Evolutionary conservation across 37 sponge, comb jelly and placozoan genomes (phyloP).

Genomic region (Ianthella basta): DNA sequence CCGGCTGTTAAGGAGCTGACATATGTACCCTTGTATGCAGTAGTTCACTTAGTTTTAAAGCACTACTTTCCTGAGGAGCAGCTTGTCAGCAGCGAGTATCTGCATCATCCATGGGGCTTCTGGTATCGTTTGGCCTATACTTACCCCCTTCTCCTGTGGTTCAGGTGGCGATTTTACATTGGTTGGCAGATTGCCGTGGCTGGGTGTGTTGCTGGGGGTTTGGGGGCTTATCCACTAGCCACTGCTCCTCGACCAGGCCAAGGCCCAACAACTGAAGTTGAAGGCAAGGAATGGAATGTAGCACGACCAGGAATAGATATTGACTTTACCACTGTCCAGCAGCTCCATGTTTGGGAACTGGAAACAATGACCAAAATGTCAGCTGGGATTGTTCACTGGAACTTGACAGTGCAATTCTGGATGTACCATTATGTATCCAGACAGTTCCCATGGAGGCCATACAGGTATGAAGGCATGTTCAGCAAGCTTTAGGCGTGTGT

Average conservation of each 20-base stretch:
- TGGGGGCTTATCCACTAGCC: slow-evolving; percentile 61
- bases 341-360: slow-evolving; percentile 48
- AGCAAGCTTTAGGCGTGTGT: too few relatives aligned
- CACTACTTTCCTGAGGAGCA: slow-evolving; percentile 51
- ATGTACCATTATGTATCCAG: slow-evolving; percentile 51
- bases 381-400: slow-evolving; percentile 62
- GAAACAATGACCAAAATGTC: slow-evolving; percentile 38
- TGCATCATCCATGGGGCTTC: slow-evolving; percentile 39
- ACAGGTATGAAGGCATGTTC: slow-evolving; percentile 5
- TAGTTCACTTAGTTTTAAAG: slow-evolving; percentile 22
- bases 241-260: slow-evolving; percentile 34
- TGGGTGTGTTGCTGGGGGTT: slow-evolving; percentile 34
- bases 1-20: slow-evolving; percentile 19
- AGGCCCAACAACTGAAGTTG: slow-evolving; percentile 30
- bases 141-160: slow-evolving; percentile 32
- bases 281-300: background rate
- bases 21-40: slow-evolving; percentile 44
- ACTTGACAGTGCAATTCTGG: slow-evolving; percentile 71
- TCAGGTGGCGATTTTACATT: slow-evolving; percentile 63
- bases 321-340: slow-evolving; percentile 55
- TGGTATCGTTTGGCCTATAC: slow-evolving; percentile 44
- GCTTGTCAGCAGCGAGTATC: slow-evolving; percentile 35
- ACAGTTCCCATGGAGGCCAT: slow-evolving; percentile 38
- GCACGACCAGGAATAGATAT: background rate
- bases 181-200: slow-evolving; percentile 55